Evolutionary conservation across 2,113 vertebrate genomes (phyloP).

Genomic region (Heterochromis multidens): DNA sequence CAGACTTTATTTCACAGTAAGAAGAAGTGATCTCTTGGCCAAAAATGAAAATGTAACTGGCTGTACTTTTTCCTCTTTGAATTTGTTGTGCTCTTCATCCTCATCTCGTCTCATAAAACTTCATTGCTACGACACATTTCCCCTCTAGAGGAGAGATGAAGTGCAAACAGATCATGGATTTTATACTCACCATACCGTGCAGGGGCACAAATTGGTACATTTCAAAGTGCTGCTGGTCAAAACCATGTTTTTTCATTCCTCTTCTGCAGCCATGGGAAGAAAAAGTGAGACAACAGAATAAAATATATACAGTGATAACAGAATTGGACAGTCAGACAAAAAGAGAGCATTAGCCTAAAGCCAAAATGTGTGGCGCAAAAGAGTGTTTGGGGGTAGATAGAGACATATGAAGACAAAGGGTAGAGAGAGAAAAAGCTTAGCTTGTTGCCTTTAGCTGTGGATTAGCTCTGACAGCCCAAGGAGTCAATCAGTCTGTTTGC

Average conservation of each 20-base stretch:
- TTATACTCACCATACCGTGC: slow-evolving; percentile 7
- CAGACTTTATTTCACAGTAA: slow-evolving; percentile 6
- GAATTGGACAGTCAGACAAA: slow-evolving; percentile 40
- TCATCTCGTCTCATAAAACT: not conserved
- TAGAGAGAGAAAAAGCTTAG: not conserved
- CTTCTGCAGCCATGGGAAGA: not conserved
- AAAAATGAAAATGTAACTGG: not conserved
- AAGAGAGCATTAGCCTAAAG: slow-evolving; percentile 45
- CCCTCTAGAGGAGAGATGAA: slow-evolving; percentile 1
- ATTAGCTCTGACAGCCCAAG: slow-evolving; percentile 48
- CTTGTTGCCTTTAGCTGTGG: slow-evolving; percentile 49
- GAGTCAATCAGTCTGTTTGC: slow-evolving; percentile 53
- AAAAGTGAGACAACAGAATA: not conserved
- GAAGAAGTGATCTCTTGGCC: not conserved
- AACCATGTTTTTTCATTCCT: not conserved
- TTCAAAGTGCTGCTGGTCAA: slow-evolving; percentile 28
- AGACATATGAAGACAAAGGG: slow-evolving; percentile 16
- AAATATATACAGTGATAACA: slow-evolving; percentile 18
- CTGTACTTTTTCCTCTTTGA: not conserved
- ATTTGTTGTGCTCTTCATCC: not conserved
- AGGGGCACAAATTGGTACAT: slow-evolving; percentile 14
- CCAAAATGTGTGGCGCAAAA: slow-evolving; percentile 23
- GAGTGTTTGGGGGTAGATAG: slow-evolving; percentile 1
- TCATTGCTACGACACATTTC: not conserved
- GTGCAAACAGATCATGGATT: slow-evolving; percentile 32